Conservation (phyloP, 2,113 vertebrate species). For the Toxostoma redivivum region DNA sequence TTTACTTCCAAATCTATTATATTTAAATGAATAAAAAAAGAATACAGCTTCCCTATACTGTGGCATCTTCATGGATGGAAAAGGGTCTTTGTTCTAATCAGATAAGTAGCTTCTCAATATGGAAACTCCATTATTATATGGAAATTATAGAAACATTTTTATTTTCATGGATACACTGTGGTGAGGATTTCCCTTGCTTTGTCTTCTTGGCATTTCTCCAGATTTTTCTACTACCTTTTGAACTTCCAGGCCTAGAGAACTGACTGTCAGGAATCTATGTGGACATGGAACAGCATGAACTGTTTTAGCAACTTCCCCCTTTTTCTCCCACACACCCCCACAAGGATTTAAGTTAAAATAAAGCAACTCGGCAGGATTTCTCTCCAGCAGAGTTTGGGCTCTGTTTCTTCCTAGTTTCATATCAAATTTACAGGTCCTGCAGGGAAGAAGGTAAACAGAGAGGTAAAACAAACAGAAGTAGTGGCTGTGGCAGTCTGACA, state of each 20-base stretch:
- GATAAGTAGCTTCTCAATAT: rapidly evolving
- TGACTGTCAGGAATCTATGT: background rate
- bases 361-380: background rate
- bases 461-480: background rate
- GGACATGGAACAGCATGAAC: background rate
- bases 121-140: background rate
- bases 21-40: background rate
- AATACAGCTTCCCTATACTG: background rate
- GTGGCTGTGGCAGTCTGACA: background rate
- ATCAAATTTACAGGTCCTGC: background rate
- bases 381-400: background rate
- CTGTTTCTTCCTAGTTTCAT: background rate
- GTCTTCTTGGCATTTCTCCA: background rate
- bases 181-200: background rate
- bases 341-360: background rate
- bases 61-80: background rate
- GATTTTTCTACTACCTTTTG: background rate
- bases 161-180: background rate
- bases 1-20: background rate
- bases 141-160: background rate
- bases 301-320: background rate
- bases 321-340: background rate
- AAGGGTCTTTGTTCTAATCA: background rate
- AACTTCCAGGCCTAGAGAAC: background rate
- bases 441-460: background rate